These are phyloP conservation scores for Caenorhabditis virilis DNA, from an alignment of 2,888 invertebrate species.

Conservation along the genomic window DNA sequence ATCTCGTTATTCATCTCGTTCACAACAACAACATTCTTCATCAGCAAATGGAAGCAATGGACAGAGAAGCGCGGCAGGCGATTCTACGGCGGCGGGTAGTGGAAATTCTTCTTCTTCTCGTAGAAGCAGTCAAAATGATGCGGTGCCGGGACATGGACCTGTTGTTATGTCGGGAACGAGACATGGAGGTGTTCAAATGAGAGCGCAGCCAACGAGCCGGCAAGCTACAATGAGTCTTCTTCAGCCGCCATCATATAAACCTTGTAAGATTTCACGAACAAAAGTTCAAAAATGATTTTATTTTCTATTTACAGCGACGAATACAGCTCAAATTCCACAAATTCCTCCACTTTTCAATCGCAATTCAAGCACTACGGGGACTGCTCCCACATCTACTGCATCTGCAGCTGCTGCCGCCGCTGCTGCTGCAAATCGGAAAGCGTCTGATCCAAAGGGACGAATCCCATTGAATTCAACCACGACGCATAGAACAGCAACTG, in stretches of 20 bases:
- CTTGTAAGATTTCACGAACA: constrained; percentile 11
- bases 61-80: constrained; percentile 18
- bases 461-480: constrained; percentile 38
- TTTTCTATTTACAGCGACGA: constrained; percentile 29
- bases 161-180: constrained; percentile 35
- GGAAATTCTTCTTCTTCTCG: constrained; percentile 21
- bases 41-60: constrained; percentile 4
- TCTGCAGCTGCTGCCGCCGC: constrained; percentile 21
- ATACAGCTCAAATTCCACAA: constrained; percentile 26
- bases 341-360: constrained; percentile 34
- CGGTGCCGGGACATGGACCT: constrained; percentile 16
- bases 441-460: constrained; percentile 45
- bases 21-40: constrained; percentile 5
- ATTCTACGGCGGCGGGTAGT: constrained; percentile 21
- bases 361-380: constrained; percentile 14
- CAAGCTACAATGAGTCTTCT: constrained; percentile 25
- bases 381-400: constrained; percentile 5
- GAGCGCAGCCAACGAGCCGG: constrained; percentile 39
- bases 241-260: constrained; percentile 33
- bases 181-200: constrained; percentile 44
- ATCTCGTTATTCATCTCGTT: constrained; percentile 43
- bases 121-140: constrained; percentile 44
- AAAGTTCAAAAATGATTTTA: constrained; percentile 1
- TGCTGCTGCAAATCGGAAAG: constrained; percentile 34
- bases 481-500: constrained; percentile 32